A percentile compares a stretch with the other conserved stretches of the same genome.
Evolutionary conservation across 2,888 invertebrate species (phyloP).

Genomic region (Scaptomyza caliginosa): DNA sequence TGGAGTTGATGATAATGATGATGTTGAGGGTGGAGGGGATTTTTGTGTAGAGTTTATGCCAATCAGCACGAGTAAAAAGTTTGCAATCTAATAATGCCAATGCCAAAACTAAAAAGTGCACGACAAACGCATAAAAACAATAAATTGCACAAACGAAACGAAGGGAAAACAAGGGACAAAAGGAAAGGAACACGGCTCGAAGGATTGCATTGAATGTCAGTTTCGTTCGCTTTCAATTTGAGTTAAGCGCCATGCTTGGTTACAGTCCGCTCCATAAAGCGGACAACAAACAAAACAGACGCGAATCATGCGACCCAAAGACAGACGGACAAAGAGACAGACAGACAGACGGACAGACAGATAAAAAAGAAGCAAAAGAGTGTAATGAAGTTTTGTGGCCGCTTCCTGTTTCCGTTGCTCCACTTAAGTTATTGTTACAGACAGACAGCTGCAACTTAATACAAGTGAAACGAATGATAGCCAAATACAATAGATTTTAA

Average conservation of each 20-base stretch:
- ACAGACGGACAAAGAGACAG: neutral
- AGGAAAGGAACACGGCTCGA: neutral
- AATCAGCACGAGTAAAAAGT: constrained; percentile 70
- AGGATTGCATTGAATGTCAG: constrained; percentile 53
- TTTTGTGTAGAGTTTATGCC: constrained; percentile 36
- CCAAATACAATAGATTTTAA: constrained; percentile 55
- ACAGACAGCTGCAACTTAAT: constrained; percentile 56
- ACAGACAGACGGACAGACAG: constrained; percentile 1
- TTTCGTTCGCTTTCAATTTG: constrained; percentile 64
- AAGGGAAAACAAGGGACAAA: neutral
- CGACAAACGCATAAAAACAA: constrained; percentile 79
- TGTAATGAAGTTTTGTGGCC: constrained; percentile 69
- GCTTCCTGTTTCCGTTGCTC: constrained; percentile 37
- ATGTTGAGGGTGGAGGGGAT: neutral
- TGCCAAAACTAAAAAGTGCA: constrained; percentile 75
- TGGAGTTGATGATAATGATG: neutral
- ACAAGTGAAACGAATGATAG: neutral
- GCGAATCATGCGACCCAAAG: neutral
- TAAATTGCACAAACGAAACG: constrained; percentile 69
- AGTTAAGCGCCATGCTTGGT: constrained; percentile 65
- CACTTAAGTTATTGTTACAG: constrained; percentile 42
- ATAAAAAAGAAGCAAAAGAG: neutral
- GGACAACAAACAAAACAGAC: constrained; percentile 23
- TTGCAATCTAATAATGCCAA: constrained; percentile 78
- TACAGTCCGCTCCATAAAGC: constrained; percentile 42